Conservation (phyloP, 1,140 invertebrate species). For the Meteorus sp. region DNA sequence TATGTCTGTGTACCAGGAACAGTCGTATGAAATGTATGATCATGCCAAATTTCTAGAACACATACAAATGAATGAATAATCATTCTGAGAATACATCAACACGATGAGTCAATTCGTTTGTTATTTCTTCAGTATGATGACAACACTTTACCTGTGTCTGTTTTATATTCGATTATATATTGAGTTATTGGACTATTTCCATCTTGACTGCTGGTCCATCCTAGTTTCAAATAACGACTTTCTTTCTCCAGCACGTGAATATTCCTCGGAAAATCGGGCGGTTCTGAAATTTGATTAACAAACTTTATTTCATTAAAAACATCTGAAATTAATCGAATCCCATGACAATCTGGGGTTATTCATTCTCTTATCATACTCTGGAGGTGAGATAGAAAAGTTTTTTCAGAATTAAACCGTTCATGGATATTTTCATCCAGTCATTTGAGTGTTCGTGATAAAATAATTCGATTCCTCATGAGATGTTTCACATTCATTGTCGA, state of each 20-base stretch:
- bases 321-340: no score
- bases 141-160: constrained; percentile 70
- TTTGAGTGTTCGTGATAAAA: no score
- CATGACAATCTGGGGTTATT: no score
- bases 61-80: no score
- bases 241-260: constrained; percentile 79
- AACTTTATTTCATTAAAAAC: constrained; percentile 3
- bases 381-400: no score
- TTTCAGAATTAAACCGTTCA: no score
- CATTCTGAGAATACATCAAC: constrained; percentile 1
- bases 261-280: constrained; percentile 84
- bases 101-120: neutral
- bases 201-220: constrained; percentile 81
- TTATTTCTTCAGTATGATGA: constrained; percentile 1
- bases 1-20: constrained; percentile 78
- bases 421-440: no score
- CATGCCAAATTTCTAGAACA: constrained; percentile 70
- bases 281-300: constrained; percentile 58
- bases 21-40: constrained; percentile 76
- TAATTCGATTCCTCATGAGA: no score
- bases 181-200: constrained; percentile 86
- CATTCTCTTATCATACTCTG: no score
- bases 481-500: no score
- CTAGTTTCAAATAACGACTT: constrained; percentile 76
- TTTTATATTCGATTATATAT: constrained; percentile 86